These are phyloP conservation scores for Archocentrus centrarchus DNA, from an alignment of 2,113 vertebrate genomes.

Conservation along the genomic window DNA sequence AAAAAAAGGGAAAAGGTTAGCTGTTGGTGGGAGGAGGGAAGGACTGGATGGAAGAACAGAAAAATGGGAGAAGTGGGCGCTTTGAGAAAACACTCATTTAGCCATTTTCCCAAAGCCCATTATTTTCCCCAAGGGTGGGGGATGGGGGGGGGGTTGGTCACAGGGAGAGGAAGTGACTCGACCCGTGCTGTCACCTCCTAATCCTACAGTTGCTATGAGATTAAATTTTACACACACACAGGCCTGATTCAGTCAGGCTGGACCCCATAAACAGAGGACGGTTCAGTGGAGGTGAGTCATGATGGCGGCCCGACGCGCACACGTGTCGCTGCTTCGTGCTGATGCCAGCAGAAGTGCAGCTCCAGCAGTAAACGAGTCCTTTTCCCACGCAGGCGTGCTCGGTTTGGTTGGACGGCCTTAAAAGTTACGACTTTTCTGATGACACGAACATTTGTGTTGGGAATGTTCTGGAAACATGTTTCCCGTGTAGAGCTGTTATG, in stretches of 20 bases:
- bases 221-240: slow-evolving; percentile 9
- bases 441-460: slow-evolving; percentile 20
- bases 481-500: slow-evolving; percentile 29
- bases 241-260: slow-evolving; percentile 8
- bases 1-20: slow-evolving; percentile 42
- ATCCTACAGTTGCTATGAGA: slow-evolving; percentile 35
- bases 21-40: slow-evolving; percentile 32
- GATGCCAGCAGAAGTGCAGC: slow-evolving; percentile 3
- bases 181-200: slow-evolving; percentile 28
- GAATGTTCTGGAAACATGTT: slow-evolving; percentile 32
- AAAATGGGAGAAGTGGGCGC: slow-evolving; percentile 43
- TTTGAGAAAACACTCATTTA: slow-evolving; percentile 69
- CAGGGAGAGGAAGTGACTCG: slow-evolving; percentile 58
- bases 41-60: slow-evolving; percentile 30
- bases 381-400: slow-evolving; percentile 3
- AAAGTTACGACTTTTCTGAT: slow-evolving; percentile 24
- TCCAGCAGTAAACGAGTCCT: not conserved
- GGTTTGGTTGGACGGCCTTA: not conserved
- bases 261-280: not conserved
- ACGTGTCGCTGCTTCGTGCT: slow-evolving; percentile 7
- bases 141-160: not conserved
- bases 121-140: slow-evolving; percentile 49
- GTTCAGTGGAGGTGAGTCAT: slow-evolving; percentile 42
- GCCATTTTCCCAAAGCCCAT: slow-evolving; percentile 66
- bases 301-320: not conserved